Base-by-base conservation (phyloP, 2,797 vertebrate genomes). In the Anolis apletophallus region DNA sequence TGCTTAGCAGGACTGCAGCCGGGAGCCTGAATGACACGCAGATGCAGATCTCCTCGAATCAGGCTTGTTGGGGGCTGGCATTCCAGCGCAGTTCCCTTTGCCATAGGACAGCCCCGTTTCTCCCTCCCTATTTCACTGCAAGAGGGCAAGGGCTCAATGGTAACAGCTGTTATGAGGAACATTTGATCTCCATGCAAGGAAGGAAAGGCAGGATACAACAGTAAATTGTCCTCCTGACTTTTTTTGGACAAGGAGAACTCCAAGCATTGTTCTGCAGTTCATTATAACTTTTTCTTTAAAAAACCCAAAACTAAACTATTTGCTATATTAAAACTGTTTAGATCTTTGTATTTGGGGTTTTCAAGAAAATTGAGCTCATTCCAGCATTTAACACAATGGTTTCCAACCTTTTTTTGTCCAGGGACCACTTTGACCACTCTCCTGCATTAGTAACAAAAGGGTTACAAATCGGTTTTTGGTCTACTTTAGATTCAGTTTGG, bases 1-100 rank as follows among this genome's bases (percentile, higher is more conserved):
- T 90, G 94, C 78, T 87, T 83, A 87, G 61, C 90, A 81, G 95
- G 90, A 72, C 57, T 34, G 93, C 93, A 90, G 90, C 85, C 91
- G 88, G 88, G 78, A 92, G 95, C 85, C 93, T 89, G 94, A 96
- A 93, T 95, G 96, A 97, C 96, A 96, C 94, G 96, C 96, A 93
- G 91, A 90, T 61, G 91, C 90, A 93, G 92, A 92, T 46, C 76
- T 87, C 92, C 86, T 86, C 77, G 90, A 92, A 86, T 94, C 78
- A 85, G 90, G 91, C 90, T 91, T 90, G 92, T 77, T 40, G 94
- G 95, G 96, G 96, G 96, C 94, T 94, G 96, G 94, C 91, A 94
- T 95, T 94, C 19, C n/a, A 57, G 29, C n/a, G 16, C 59, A 5
- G 80, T 36, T 91, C 87, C 91, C 55, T 88, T 2, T 85, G 95